These are phyloP conservation scores for Hydrozoanthus gracilis DNA, from an alignment of 92 coral and sea anemone genomes.

Conservation along the genomic window DNA sequence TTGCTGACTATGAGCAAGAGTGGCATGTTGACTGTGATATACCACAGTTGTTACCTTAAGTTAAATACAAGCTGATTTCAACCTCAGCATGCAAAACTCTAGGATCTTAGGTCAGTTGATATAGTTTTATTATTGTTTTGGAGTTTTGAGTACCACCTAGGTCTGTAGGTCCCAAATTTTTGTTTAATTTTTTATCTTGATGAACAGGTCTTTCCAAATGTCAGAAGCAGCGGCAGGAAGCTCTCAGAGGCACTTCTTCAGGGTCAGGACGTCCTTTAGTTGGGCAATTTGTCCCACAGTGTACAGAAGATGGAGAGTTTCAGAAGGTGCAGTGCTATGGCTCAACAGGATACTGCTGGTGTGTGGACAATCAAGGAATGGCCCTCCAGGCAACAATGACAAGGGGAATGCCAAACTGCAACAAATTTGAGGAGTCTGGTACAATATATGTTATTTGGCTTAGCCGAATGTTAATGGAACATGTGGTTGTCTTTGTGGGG, in stretches of 20 bases:
- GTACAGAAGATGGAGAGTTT: slow-evolving; percentile 80
- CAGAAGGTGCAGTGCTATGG: slow-evolving; percentile 93
- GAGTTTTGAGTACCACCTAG: too few species aligned
- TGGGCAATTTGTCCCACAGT: slow-evolving; percentile 91
- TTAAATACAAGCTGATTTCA: too few species aligned
- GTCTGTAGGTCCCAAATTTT: too few species aligned
- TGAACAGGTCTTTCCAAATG: slow-evolving; percentile 77
- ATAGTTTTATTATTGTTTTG: too few species aligned
- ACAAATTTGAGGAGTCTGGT: slow-evolving; percentile 73
- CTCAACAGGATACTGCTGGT: slow-evolving; percentile 98
- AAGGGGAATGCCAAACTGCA: slow-evolving; percentile 88
- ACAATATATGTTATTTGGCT: not conserved
- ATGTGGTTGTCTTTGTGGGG: too few species aligned
- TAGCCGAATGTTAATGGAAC: too few species aligned
- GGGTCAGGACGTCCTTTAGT: slow-evolving; percentile 54
- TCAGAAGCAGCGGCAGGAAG: slow-evolving; percentile 78
- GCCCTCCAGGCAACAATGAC: slow-evolving; percentile 84
- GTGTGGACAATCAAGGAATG: slow-evolving; percentile 80
- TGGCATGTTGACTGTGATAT: too few species aligned
- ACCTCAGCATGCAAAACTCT: too few species aligned
- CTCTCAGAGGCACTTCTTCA: slow-evolving; percentile 63
- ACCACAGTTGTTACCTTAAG: too few species aligned
- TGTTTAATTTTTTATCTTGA: not conserved
- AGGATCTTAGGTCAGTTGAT: too few species aligned
- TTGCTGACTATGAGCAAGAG: too few species aligned